Evolutionary conservation across 2,113 vertebrate species (phyloP), one percentile per base, ranked within the genome.

Genomic region (Macroglossus sobrinus): DNA sequence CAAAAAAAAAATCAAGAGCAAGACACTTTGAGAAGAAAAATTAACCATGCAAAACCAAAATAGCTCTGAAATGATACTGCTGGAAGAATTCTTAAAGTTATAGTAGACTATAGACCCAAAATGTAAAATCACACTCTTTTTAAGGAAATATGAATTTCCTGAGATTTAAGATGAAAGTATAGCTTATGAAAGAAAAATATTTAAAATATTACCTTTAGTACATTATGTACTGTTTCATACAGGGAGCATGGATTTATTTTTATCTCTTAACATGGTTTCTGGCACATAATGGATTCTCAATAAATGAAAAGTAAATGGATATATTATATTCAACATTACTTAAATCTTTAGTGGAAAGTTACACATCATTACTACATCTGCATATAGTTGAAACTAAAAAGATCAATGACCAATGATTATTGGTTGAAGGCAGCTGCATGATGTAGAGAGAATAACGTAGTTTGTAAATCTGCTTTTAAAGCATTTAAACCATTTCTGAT

Each of bases 51-150:
- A 81, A 90, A 88, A 78, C 90, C 19, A 93, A 95, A 96, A 97
- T 94, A 95, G 61, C 45, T 88, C 93, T 81, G 59, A 96, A 87
- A 90, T 91, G 80, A 95, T 89, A 91, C 86, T 91, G 35, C 81
- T 97, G 40, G 30, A 93, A 89, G 50, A 88, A 45, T 90, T 81
- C 35, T 94, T 78, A 71, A 95, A 81, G 59, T 93, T 76, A 50
- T 35, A 91, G 80, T 68, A 84, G 55, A 85, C 43, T 57, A 28
- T 45, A 79, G 57, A 59, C 6, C 63, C 71, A 40, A 43, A 43
- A 76, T 84, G 24, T 76, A 76, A 84, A 91, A 72, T 53, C 18
- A 35, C 19, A 15, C 4, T 78, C 21, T 76, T 84, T 91, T 91
- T 33, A 86, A 78, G 26, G 38, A 94, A 84, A 38, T 85, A 85